A percentile compares a stretch with the other conserved stretches of the same genome.
These are phyloP conservation scores for Pseudopleuronectes americanus DNA, from an alignment of 2,797 vertebrate genomes.

Conservation along the genomic window DNA sequence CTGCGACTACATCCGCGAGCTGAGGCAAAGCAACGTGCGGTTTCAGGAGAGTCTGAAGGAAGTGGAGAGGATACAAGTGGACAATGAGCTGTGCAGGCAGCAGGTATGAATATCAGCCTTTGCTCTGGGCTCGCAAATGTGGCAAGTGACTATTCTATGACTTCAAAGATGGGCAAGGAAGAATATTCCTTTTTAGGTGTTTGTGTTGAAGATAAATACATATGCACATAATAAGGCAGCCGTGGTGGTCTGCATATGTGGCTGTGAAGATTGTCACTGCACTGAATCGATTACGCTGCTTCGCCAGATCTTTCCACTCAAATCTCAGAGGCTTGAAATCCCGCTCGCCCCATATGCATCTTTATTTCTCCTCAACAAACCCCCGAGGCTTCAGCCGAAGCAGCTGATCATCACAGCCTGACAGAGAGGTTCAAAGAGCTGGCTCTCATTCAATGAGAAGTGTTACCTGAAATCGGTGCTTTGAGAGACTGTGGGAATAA, in stretches of 20 bases:
- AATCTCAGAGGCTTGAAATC: conserved; percentile 62
- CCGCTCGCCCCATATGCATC: conserved; percentile 51
- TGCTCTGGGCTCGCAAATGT: not conserved
- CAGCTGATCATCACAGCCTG: conserved; percentile 68
- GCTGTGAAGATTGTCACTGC: conserved; percentile 63
- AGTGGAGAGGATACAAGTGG: conserved; percentile 90
- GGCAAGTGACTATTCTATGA: not conserved
- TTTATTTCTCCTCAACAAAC: conserved; percentile 40
- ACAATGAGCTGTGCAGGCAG: conserved; percentile 90
- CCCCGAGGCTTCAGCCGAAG: conserved; percentile 24
- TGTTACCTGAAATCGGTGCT: conserved; percentile 72
- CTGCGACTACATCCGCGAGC: conserved; percentile 92
- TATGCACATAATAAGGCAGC: conserved; percentile 37
- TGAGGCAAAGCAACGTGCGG: conserved; percentile 90
- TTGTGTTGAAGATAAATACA: conserved; percentile 52
- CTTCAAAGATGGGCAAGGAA: conserved; percentile 7
- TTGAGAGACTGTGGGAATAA: conserved; percentile 66
- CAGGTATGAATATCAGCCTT: conserved; percentile 80
- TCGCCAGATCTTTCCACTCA: conserved; percentile 46
- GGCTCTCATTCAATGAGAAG: conserved; percentile 62
- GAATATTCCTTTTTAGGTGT: conserved; percentile 40
- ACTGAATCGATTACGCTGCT: conserved; percentile 58
- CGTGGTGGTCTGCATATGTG: conserved; percentile 46
- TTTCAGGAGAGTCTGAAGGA: conserved; percentile 92
- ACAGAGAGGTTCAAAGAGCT: conserved; percentile 73